Conservation (phyloP, 2,797 vertebrate genomes). For the Chaetodon trifasciatus region DNA sequence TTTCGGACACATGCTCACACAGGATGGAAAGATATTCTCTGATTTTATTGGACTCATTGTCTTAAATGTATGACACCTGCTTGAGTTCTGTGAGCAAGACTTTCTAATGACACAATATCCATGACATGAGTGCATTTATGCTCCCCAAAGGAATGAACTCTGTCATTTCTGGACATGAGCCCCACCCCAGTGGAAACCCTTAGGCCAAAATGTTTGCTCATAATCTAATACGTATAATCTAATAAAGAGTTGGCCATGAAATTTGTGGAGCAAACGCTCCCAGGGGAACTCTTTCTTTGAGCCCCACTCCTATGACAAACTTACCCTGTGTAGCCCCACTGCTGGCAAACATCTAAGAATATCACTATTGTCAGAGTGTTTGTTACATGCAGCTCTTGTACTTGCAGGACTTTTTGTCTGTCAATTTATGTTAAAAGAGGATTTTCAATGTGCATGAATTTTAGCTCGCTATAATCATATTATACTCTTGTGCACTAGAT, state of each 20-base stretch:
- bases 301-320: conserved; percentile 13
- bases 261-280: conserved; percentile 51
- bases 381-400: not conserved
- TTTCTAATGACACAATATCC: conserved; percentile 23
- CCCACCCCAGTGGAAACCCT: conserved; percentile 34
- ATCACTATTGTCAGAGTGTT: not conserved
- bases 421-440: not conserved
- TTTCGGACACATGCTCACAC: not conserved
- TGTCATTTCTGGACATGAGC: conserved; percentile 34
- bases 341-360: conserved; percentile 7
- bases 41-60: not conserved
- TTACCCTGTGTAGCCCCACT: conserved; percentile 16
- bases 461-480: not conserved
- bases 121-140: conserved; percentile 30
- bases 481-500: not conserved
- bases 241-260: conserved; percentile 61
- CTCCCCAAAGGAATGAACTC: conserved; percentile 39
- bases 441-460: not conserved
- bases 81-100: conserved; percentile 17
- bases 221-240: conserved; percentile 70
- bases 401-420: not conserved
- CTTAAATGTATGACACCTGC: not conserved
- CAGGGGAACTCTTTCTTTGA: conserved; percentile 23
- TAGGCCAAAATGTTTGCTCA: conserved; percentile 56
- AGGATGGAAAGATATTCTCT: not conserved